Conservation (phyloP, 92 coral and sea anemone species). For the Porites evermanni region DNA sequence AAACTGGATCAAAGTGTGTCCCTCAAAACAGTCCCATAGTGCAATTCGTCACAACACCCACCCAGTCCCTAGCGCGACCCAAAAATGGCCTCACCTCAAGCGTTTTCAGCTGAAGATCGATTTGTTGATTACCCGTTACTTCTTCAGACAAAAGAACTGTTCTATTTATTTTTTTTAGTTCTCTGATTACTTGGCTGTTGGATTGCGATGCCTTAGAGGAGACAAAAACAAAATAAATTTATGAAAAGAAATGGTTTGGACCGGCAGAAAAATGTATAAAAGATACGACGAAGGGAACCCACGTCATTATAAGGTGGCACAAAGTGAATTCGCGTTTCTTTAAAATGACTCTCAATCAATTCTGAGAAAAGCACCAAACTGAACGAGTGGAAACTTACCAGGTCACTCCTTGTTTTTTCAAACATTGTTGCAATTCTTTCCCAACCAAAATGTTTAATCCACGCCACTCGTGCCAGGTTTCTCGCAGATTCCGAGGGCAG, state of each 20-base stretch:
- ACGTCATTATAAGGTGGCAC: too few species aligned
- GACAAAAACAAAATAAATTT: too few species aligned
- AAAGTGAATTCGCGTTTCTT: too few species aligned
- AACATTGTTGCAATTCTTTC: conserved; percentile 82
- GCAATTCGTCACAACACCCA: too few species aligned
- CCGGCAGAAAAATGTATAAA: too few species aligned
- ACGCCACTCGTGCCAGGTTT: conserved; percentile 86
- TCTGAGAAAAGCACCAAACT: too few species aligned
- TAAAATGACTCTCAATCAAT: too few species aligned
- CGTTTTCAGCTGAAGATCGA: conserved; percentile 78
- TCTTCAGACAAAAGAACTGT: conserved; percentile 80
- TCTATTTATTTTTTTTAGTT: conserved; percentile 72
- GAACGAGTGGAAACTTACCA: conserved; percentile 58
- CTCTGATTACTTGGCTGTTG: conserved; percentile 81
- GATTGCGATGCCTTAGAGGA: conserved; percentile 52
- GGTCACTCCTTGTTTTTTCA: conserved; percentile 79
- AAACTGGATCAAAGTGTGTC: too few species aligned
- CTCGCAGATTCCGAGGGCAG: conserved; percentile 95
- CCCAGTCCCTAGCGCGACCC: not conserved
- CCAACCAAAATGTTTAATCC: conserved; percentile 89
- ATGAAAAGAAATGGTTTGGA: too few species aligned
- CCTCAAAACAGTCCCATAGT: too few species aligned
- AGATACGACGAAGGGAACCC: too few species aligned
- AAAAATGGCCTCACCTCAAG: conserved; percentile 55
- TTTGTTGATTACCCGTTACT: conserved; percentile 67